Base-by-base conservation (phyloP, 23 tunicate genomes). In the Ciona savignyi region DNA sequence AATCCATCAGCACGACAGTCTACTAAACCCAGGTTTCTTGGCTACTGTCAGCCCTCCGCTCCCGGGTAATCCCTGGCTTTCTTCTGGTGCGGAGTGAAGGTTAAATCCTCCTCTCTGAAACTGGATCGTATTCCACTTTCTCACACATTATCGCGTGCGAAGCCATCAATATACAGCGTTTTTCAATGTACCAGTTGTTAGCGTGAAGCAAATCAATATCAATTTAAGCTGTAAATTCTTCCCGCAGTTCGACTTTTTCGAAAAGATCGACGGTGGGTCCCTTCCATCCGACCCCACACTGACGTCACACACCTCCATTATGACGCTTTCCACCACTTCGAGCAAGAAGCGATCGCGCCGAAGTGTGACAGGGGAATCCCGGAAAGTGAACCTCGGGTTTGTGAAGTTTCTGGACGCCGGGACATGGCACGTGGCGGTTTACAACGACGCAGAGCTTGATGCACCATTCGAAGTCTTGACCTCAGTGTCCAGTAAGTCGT, bases 161-260 rank as follows among this genome's bases (percentile, higher is more conserved):
- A 42, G 56, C 56, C 56, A n/a, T n/a, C n/a, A 42, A 42, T 42
- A 42, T 42, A 42, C 56, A 42, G 9, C n/a, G n/a, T n/a, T n/a
- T n/a, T n/a, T n/a, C n/a, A n/a, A n/a, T n/a, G n/a, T n/a, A n/a
- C n/a, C n/a, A n/a, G n/a, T n/a, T n/a, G n/a, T n/a, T n/a, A n/a
- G n/a, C n/a, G n/a, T n/a, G n/a, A n/a, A n/a, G n/a, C n/a, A n/a
- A n/a, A n/a, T n/a, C n/a, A n/a, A n/a, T n/a, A n/a, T n/a, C n/a
- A n/a, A n/a, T n/a, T n/a, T n/a, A n/a, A n/a, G n/a, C n/a, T 27
- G 27, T 29, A 42, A 11, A 25, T 3, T 72, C 27, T 30, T 73
- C 27, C 79, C 79, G 11, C 78, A 91, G 97, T 91, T 66, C 72
- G 90, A 91, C 65, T 84, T 85, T 65, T 81, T 85, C 30, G 84